Evolutionary conservation across 2,113 vertebrate species (phyloP).

Genomic region (Leptosomus discolor): DNA sequence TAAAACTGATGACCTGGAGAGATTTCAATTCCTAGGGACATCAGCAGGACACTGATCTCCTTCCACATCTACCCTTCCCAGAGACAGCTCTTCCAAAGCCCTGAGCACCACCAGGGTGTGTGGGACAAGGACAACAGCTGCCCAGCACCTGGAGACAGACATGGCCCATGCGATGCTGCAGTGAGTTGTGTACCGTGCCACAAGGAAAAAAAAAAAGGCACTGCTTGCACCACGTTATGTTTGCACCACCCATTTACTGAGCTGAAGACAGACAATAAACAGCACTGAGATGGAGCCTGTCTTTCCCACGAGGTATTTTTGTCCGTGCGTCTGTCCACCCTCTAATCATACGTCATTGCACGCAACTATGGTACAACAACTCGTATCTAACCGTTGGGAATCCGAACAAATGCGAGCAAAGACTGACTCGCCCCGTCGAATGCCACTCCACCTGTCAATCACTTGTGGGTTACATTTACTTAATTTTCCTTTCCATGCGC

Average conservation of each 20-base stretch:
- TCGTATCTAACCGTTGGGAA: neutral
- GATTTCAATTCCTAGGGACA: neutral
- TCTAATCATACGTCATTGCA: neutral
- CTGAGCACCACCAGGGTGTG: neutral
- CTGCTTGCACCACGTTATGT: fast-evolving
- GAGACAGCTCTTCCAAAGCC: neutral
- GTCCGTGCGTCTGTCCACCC: too few relatives aligned
- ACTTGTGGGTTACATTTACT: neutral
- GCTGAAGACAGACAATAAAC: neutral
- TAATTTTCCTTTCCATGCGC: neutral
- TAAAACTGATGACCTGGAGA: neutral
- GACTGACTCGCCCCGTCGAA: neutral
- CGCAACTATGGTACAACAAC: neutral
- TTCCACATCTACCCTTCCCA: neutral
- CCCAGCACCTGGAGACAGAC: neutral
- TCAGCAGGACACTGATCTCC: neutral
- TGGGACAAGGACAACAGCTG: neutral
- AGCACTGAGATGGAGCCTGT: neutral
- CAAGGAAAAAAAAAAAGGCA: fast-evolving
- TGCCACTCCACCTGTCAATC: neutral
- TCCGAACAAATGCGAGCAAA: neutral
- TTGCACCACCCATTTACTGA: neutral
- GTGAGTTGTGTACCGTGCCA: neutral
- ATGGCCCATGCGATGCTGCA: fast-evolving
- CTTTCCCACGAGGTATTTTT: neutral